Evolutionary conservation across 2,888 invertebrate species (phyloP), one percentile per base, ranked within the genome.

Genomic region (Plusia festucae): DNA sequence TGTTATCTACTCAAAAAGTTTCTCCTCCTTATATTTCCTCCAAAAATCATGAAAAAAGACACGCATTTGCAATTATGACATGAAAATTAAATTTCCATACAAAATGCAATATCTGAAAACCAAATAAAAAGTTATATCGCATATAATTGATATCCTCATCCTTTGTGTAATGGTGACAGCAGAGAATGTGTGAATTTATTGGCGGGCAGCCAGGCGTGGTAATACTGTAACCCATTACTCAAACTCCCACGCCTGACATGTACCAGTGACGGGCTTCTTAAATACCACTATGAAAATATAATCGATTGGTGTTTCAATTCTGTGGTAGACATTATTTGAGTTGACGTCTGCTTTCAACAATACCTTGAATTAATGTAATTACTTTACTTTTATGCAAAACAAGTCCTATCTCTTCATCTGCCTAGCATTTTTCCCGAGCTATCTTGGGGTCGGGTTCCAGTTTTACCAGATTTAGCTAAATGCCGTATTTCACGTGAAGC

Each of bases 181-280:
- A 34, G 54, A 34, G 54, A 54, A 32, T 34, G 34, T 32, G 32
- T 18, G 54, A 54, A 54, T 54, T 54, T 54, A 54, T 54, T 54
- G 54, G 54, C 54, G 20, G 34, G 18, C 34, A 16, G 34, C 54
- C 54, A 54, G 32, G 18, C 20, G 32, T 20, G 32, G 54, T 34
- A 54, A 54, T 54, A 54, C 34, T 54, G 54, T 54, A 54, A 49
- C 9, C 46, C 46, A 49, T 49, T 49, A 49, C 11, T 49, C 46
- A 49, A 20, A 49, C 46, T 49, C 46, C 46, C 46, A 49, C 46
- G 18, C 46, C 16, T 49, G 46, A 49, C 46, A 20, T 49, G 20
- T 20, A 49, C 18, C 13, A 49, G 46, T 13, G 46, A 49, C 46
- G 20, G 9, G 46, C 9, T 20, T 49, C 20, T 49, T 49, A 49